Conservation (phyloP, 2,888 invertebrate species). For the Platycheirus albimanus region DNA sequence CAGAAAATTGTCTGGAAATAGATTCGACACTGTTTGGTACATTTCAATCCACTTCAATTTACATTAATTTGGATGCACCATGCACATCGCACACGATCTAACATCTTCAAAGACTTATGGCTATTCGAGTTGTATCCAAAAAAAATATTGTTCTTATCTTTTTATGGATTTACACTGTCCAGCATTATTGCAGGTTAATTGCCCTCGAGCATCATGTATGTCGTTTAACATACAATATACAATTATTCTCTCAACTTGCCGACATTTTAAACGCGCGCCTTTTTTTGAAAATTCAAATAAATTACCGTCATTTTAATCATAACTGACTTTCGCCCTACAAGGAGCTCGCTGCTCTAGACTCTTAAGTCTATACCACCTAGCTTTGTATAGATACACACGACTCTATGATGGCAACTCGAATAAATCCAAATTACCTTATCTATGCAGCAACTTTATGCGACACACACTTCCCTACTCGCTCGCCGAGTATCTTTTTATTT, state of each 20-base stretch:
- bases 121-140: background rate
- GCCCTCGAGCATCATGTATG: slow-evolving; percentile 27
- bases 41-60: slow-evolving; percentile 67
- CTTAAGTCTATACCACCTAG: slow-evolving; percentile 25
- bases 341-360: background rate
- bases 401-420: slow-evolving; percentile 49
- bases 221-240: slow-evolving; percentile 7
- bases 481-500: slow-evolving; percentile 15
- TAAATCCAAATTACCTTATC: slow-evolving; percentile 72
- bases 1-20: slow-evolving; percentile 50
- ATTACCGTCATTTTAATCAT: slow-evolving; percentile 16
- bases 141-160: background rate
- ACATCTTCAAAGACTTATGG: slow-evolving; percentile 24
- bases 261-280: slow-evolving; percentile 28
- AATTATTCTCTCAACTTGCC: background rate
- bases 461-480: background rate
- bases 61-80: slow-evolving; percentile 51
- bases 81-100: background rate
- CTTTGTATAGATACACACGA: too few species aligned
- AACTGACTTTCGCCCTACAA: slow-evolving; percentile 30
- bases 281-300: slow-evolving; percentile 29
- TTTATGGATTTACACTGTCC: slow-evolving; percentile 3
- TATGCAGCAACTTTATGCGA: slow-evolving; percentile 31
- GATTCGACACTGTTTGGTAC: slow-evolving; percentile 20
- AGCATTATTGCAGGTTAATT: slow-evolving; percentile 52